These are phyloP conservation scores for Baronia brevicornis DNA, from an alignment of 2,888 invertebrate genomes.

Conservation along the genomic window DNA sequence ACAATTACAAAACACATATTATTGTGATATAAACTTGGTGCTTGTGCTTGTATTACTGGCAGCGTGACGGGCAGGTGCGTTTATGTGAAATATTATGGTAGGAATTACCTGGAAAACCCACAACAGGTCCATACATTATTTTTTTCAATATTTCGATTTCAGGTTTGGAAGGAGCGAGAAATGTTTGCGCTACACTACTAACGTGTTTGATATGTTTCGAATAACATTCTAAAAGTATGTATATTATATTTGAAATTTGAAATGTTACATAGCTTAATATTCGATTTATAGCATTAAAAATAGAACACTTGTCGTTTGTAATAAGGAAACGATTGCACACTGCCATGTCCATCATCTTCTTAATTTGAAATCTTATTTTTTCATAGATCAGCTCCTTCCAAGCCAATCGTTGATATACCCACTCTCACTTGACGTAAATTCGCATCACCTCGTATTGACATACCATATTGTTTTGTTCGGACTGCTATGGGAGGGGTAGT, in stretches of 20 bases:
- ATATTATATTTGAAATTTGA: neutral
- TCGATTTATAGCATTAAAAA: no score
- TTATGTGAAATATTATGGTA: conserved; percentile 69
- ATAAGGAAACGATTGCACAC: no score
- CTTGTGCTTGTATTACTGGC: conserved; percentile 74
- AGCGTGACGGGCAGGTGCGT: conserved; percentile 75
- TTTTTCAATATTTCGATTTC: conserved; percentile 40
- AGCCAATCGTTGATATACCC: conserved; percentile 6
- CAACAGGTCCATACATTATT: conserved; percentile 40
- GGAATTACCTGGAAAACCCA: conserved; percentile 64
- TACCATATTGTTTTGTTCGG: conserved; percentile 98
- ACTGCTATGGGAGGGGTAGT: conserved; percentile 95
- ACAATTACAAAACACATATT: conserved; percentile 73
- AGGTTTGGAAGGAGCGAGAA: conserved; percentile 18
- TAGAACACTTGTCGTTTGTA: no score
- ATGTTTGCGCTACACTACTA: no score
- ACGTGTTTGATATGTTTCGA: no score
- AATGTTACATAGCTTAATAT: neutral
- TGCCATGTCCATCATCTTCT: no score
- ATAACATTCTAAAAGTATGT: no score
- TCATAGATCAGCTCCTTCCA: conserved; percentile 7
- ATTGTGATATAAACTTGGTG: conserved; percentile 73
- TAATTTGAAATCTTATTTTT: neutral
- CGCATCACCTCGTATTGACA: conserved; percentile 61
- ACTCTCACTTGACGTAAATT: conserved; percentile 22